Evolutionary conservation across 2,113 vertebrate genomes (phyloP).

Genomic region (Chamaea fasciata): DNA sequence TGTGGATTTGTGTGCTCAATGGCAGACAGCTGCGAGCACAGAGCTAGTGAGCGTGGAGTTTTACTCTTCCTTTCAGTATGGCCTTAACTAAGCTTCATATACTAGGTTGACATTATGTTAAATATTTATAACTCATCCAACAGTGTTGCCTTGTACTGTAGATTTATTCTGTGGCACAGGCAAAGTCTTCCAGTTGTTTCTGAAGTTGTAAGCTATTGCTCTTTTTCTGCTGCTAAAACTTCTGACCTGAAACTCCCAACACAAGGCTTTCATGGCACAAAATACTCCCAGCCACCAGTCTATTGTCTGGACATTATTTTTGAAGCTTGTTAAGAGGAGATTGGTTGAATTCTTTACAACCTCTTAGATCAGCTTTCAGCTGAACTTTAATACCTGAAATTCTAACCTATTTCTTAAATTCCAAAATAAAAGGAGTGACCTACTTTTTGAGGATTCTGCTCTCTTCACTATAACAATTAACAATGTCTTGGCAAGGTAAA

Average conservation of each 20-base stretch:
- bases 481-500: not conserved
- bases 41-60: not conserved
- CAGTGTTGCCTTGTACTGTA: not conserved
- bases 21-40: not conserved
- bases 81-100: not conserved
- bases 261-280: not conserved
- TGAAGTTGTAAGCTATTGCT: not conserved
- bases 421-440: not conserved
- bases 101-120: not conserved
- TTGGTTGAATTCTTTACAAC: not conserved
- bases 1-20: not conserved
- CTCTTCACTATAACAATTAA: not conserved
- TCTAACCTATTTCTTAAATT: not conserved
- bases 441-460: not conserved
- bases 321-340: not conserved
- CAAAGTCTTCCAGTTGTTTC: not conserved
- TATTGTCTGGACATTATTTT: not conserved
- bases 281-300: not conserved
- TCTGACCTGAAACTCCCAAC: not conserved
- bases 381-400: not conserved
- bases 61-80: not conserved
- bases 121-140: not conserved
- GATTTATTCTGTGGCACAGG: not conserved
- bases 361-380: not conserved
- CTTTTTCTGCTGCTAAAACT: not conserved